phyloP scores from a whole-genome alignment of 2,113 vertebrate species.

The Rattus rattus region DNA sequence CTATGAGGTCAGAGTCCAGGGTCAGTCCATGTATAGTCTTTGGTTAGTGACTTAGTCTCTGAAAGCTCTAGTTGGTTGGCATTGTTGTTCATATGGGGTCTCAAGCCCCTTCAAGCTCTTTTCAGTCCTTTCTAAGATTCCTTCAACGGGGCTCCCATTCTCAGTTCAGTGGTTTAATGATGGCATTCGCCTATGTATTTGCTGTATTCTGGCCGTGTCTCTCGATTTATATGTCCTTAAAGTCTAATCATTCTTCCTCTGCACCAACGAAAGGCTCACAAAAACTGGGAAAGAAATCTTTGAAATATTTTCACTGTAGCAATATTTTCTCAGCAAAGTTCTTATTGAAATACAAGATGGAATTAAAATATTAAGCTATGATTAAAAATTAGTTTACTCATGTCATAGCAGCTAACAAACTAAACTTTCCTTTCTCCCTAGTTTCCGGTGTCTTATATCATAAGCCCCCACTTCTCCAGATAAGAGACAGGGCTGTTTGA shows the following conservation, averaged over 20 bases:
- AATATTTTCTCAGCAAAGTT: not conserved
- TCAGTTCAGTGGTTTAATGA: too few species aligned
- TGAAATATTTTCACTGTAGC: not conserved
- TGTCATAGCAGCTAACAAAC: not conserved
- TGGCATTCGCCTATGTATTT: too few species aligned
- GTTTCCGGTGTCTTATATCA: not conserved
- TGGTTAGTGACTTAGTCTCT: too few species aligned
- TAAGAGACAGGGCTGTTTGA: not conserved
- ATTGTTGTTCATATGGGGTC: too few species aligned
- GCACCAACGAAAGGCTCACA: conserved; percentile 13
- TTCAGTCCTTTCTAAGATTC: too few species aligned
- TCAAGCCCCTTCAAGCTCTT: too few species aligned
- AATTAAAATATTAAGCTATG: not conserved
- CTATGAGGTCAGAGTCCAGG: too few species aligned
- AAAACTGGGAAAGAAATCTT: not conserved
- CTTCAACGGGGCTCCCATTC: too few species aligned
- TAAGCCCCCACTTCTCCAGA: not conserved
- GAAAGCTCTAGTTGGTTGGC: too few species aligned
- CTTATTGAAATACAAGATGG: not conserved
- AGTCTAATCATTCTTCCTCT: not conserved
- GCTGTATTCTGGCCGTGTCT: too few species aligned
- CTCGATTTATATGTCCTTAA: too few species aligned
- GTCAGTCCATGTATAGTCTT: too few species aligned
- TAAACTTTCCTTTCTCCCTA: not conserved
- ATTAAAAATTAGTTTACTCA: not conserved